Base-by-base conservation (phyloP, 2,888 invertebrate genomes). In the Caenorhabditis panamensis region DNA sequence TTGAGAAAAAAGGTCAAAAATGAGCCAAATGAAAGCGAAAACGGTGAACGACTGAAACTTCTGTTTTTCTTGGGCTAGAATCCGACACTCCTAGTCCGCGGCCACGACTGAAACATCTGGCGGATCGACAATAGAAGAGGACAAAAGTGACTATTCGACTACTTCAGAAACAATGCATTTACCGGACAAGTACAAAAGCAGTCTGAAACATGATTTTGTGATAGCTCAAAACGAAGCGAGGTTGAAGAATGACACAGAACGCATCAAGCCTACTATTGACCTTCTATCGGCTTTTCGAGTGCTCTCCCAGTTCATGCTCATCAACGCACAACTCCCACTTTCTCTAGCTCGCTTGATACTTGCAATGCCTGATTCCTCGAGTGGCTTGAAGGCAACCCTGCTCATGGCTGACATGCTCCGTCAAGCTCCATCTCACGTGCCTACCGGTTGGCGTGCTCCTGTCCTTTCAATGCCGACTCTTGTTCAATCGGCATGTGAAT, bases 201-300 rank as follows among this genome's bases (percentile, higher is more conserved):
- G 83, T 5, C 58, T 90, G 31, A 83, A 87, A 59, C 84, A 87
- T 31, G 88, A 90, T 26, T 90, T 90, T 66, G 88, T 90, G 6
- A 79, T 90, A 51, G 89, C 86, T 24, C 86, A 86, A 36, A 79
- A 69, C 13, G 87, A 86, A 18, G 67, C 75, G 5, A 20, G 81
- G 6, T 18, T 84, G 22, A 72, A 84, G 47, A 73, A 82, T 49
- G 80, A 82, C 47, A 73, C 82, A 20, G 86, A 79, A 26, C 59
- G 68, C 0, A 53, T 36, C 13, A 63, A 64, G 41, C 79, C 73
- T 4, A 68, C 68, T 1, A 53, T 88, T 28, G 89, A 90, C 61
- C 72, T 88, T 16, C 79, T 89, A 9, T 75, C 78, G 11, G 86
- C 87, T 0, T 90, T 88, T 59, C 87, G 87, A 22, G 82, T 86